Evolutionary conservation across 1,140 invertebrate genomes (phyloP).

Genomic region (Ptiloglossa arizonensis): DNA sequence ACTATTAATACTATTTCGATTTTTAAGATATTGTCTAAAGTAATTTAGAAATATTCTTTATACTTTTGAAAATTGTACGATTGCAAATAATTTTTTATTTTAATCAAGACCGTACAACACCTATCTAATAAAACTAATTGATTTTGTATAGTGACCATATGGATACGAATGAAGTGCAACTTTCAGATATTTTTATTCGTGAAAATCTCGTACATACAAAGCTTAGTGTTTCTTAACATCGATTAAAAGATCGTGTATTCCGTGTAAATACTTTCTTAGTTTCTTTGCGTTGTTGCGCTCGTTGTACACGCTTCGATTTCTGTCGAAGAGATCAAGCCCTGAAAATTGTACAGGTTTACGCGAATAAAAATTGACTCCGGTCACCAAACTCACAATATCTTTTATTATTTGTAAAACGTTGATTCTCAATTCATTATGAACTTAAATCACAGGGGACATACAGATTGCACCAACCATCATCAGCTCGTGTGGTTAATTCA

Average conservation of each 20-base stretch:
- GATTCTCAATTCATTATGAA: constrained; percentile 39
- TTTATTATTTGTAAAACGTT: constrained; percentile 54
- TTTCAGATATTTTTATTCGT: constrained; percentile 18
- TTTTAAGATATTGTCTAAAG: neutral
- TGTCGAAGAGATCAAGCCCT: neutral
- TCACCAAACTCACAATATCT: constrained; percentile 54
- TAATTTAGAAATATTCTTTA: neutral
- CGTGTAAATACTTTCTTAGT: neutral
- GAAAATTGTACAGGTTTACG: constrained; percentile 19
- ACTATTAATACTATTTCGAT: neutral
- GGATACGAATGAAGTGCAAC: neutral
- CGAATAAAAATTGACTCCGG: constrained; percentile 23
- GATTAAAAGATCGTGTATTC: constrained; percentile 8
- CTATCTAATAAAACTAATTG: too few relatives aligned
- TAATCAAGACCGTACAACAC: too few relatives aligned
- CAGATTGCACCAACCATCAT: constrained; percentile 47
- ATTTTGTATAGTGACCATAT: neutral
- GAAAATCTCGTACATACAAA: constrained; percentile 19
- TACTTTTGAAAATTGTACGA: neutral
- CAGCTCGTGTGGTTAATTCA: constrained; percentile 21
- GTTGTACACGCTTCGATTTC: constrained; percentile 19
- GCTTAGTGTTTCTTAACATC: neutral
- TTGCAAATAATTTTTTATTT: too few relatives aligned
- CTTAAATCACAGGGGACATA: constrained; percentile 52
- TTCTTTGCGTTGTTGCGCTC: neutral